Evolutionary conservation across 30 jellyfish, hydroid and myxozoan genomes (phyloP), one percentile per base, ranked within the genome.

Genomic region (Aurelia coerulea): DNA sequence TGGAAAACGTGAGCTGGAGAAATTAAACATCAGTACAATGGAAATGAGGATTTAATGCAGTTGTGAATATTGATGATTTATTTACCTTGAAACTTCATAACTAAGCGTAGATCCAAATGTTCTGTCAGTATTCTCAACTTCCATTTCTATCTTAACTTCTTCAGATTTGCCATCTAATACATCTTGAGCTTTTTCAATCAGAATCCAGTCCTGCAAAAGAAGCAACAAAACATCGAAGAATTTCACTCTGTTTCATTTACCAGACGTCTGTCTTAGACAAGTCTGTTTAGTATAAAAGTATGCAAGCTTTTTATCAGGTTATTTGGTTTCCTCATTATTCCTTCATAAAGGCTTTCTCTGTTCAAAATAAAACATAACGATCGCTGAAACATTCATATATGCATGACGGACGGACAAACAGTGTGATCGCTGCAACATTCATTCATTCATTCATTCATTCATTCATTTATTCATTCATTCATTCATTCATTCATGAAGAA

Each of bases 91-190:
- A 59, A 90, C 62, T 68, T 84, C 88, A 49, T 90, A 77, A 85
- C 97, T 90, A 70, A 90, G 96, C 2, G 95, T 90, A 8, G 97
- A 41, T 2, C 90, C 97, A 71, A 90, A 84, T 65, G 97, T 83
- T 56, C 97, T 63, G 72, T 90, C 97, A 1, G 89, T 83, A 52
- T 90, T 90, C 62, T 84, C 95, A 39, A 90, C 80, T 10, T 82
- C 88, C 91, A 84, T 83, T 64, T 90, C 97, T 29, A 90, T 70
- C n/a, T 29, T 72, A n/a, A 90, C 74, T 10, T 71, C 62, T 56
- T 75, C 77, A 31, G 66, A 2, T 39, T 90, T 84, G 18, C 95
- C 97, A 59, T 76, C 80, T 5, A 90, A 19, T 0, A 90, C 97
- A 41, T 83, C 90, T 7, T 59, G 80, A 1, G 94, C 92, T 53